These are phyloP conservation scores for Mythimna loreyi DNA, from an alignment of 2,888 invertebrate species.

Conservation along the genomic window DNA sequence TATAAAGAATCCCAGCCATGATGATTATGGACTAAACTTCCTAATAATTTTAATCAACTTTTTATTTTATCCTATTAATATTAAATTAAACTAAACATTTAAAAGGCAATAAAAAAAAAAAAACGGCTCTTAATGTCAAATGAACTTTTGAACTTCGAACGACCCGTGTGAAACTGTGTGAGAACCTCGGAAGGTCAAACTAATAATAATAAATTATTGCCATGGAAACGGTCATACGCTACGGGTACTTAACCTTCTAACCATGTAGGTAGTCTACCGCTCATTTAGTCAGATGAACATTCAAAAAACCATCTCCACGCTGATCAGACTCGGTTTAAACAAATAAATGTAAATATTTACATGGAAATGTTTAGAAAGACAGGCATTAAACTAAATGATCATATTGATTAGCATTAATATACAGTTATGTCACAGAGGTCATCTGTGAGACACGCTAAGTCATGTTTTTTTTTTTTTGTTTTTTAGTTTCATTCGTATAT, in stretches of 20 bases:
- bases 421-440: slow-evolving; percentile 32
- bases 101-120: slow-evolving; percentile 1
- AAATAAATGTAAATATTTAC: slow-evolving; percentile 54
- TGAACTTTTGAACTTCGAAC: slow-evolving; percentile 49
- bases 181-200: slow-evolving; percentile 43
- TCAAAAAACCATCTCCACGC: slow-evolving; percentile 44
- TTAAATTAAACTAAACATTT: slow-evolving; percentile 4
- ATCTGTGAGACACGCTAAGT: slow-evolving; percentile 1
- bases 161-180: slow-evolving; percentile 44
- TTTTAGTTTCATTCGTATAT: not conserved
- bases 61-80: not conserved
- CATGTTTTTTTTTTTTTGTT: slow-evolving; percentile 11
- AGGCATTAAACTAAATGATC: slow-evolving; percentile 43
- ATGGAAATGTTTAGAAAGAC: slow-evolving; percentile 34
- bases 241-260: slow-evolving; percentile 44
- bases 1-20: too few species aligned
- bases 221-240: slow-evolving; percentile 30
- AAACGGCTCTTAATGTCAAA: slow-evolving; percentile 14
- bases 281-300: slow-evolving; percentile 38
- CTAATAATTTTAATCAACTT: not conserved
- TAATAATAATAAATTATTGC: slow-evolving; percentile 34
- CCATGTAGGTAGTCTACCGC: slow-evolving; percentile 17
- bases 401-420: slow-evolving; percentile 49
- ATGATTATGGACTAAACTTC: too few species aligned
- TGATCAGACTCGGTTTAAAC: slow-evolving; percentile 44